Conservation (phyloP, 37 sponge, comb jelly and placozoan species). For the Dysidea cf. avara region DNA sequence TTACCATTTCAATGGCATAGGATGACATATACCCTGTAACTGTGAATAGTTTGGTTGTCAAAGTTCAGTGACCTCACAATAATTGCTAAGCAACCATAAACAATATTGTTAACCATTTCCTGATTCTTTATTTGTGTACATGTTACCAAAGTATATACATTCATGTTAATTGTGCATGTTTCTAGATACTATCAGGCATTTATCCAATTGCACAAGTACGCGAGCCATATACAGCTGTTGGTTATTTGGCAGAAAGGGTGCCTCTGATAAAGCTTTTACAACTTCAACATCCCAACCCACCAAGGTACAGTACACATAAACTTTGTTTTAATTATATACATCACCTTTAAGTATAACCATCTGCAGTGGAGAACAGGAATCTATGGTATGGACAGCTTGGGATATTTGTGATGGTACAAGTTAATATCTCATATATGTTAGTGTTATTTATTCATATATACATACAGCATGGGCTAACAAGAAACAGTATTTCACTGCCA, state of each 20-base stretch:
- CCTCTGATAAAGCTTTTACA: slow-evolving; percentile 70
- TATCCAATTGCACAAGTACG: slow-evolving; percentile 95
- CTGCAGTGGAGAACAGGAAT: background rate
- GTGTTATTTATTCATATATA: background rate
- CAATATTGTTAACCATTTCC: background rate
- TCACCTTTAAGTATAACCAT: no score
- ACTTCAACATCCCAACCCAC: slow-evolving; percentile 67
- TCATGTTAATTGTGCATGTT: background rate
- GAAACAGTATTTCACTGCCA: slow-evolving; percentile 79
- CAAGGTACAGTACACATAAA: no score
- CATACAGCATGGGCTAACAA: slow-evolving; percentile 88
- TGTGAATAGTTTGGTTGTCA: no score
- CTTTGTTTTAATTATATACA: no score
- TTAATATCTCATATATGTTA: background rate
- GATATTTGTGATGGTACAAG: slow-evolving; percentile 84
- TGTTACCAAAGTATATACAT: background rate
- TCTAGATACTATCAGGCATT: slow-evolving; percentile 83
- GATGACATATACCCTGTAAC: no score
- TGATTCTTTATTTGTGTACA: background rate
- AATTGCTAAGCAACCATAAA: no score
- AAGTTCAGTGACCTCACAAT: no score
- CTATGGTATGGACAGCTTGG: slow-evolving; percentile 98
- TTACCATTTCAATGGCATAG: no score
- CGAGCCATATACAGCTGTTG: slow-evolving; percentile 93
- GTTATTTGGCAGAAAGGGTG: slow-evolving; percentile 84